Percentiles rank a stretch among this genome's conserved stretches.
Evolutionary conservation across 2,113 vertebrate species (phyloP).

Genomic region (Phycodurus eques): DNA sequence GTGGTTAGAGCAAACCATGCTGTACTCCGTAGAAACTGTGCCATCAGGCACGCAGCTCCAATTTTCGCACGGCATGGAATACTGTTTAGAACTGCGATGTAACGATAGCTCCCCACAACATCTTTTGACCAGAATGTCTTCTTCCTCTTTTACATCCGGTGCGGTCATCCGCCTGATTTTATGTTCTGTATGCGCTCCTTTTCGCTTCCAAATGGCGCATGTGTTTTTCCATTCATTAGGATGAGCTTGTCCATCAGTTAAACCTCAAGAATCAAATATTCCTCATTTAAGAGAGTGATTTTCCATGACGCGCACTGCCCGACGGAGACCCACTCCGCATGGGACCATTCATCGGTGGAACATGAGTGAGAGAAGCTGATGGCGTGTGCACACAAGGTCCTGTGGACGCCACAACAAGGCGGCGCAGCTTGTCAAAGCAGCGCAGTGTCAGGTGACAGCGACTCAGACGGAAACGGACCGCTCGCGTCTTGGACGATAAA

Average conservation of each 20-base stretch:
- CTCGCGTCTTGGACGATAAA: conserved; percentile 84
- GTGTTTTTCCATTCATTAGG: neutral
- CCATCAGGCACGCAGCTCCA: neutral
- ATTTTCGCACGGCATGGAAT: neutral
- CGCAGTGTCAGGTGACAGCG: conserved; percentile 79
- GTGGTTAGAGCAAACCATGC: neutral
- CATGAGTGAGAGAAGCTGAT: conserved; percentile 77
- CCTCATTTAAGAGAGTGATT: neutral
- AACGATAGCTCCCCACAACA: neutral
- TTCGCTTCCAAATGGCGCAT: neutral
- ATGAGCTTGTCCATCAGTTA: neutral
- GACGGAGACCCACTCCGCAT: conserved; percentile 68
- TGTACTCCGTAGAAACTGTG: neutral
- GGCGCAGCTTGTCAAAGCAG: conserved; percentile 85
- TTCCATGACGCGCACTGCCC: conserved; percentile 24
- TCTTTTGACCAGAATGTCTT: no score
- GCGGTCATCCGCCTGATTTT: neutral
- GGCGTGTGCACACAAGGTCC: conserved; percentile 71
- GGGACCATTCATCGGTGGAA: conserved; percentile 74
- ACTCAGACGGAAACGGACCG: conserved; percentile 83
- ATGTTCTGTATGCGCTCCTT: neutral
- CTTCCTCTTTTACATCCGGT: neutral
- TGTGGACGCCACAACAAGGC: conserved; percentile 78
- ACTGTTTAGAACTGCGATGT: neutral
- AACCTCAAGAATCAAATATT: neutral